A percentile compares a stretch with the other conserved stretches of the same genome.
phyloP scores from a whole-genome alignment of 2,888 invertebrate species.

The Cataglyphis livida region DNA sequence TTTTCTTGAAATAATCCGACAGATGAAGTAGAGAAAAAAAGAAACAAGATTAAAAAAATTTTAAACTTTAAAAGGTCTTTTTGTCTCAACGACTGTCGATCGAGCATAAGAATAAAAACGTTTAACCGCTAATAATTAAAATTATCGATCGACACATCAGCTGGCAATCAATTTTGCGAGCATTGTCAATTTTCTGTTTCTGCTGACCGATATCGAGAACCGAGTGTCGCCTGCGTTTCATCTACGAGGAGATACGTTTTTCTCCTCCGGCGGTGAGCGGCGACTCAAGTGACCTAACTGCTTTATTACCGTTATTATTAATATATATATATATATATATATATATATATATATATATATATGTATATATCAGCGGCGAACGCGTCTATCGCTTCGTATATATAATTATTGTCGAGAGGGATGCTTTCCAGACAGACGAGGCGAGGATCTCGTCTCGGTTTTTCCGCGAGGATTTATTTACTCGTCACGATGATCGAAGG shows the following conservation, averaged over 20 bases:
- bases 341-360: conserved; percentile 18
- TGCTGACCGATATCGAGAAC: not conserved
- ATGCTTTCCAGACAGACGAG: not conserved
- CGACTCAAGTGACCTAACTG: conserved; percentile 22
- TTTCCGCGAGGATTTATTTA: conserved; percentile 18
- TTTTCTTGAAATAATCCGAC: not conserved
- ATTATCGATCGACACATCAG: not conserved
- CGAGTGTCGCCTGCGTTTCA: conserved; percentile 3
- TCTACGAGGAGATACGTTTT: not conserved
- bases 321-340: conserved; percentile 34
- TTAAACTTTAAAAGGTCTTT: not conserved
- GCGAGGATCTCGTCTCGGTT: not conserved
- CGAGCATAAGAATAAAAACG: not conserved
- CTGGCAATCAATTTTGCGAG: not conserved
- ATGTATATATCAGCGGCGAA: not conserved
- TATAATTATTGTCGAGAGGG: not conserved
- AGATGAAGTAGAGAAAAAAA: not conserved
- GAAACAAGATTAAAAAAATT: not conserved
- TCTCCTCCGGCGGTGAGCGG: not conserved
- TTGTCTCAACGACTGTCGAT: not conserved
- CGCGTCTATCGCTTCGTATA: not conserved
- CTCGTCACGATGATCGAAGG: conserved; percentile 31
- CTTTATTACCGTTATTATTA: conserved; percentile 45
- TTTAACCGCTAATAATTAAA: conserved; percentile 4
- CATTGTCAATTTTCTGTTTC: conserved; percentile 4